Conservation (phyloP, 1,140 invertebrate species). For the Drosophila willistoni region DNA sequence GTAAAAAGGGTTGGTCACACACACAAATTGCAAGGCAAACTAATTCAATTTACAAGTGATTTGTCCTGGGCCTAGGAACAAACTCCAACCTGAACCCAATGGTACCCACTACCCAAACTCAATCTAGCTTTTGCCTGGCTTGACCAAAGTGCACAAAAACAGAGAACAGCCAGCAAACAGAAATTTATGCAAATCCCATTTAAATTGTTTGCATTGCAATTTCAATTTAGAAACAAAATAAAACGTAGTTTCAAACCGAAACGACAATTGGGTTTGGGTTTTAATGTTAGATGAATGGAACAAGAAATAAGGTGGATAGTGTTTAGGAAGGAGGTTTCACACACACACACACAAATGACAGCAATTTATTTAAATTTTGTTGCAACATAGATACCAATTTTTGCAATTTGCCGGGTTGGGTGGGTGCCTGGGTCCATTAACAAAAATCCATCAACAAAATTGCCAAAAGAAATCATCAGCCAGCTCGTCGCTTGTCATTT, state of each 20-base stretch:
- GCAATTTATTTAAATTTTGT: conserved; percentile 78
- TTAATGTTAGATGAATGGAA: neutral
- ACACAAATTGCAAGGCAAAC: conserved; percentile 50
- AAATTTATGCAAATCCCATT: conserved; percentile 82
- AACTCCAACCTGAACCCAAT: conserved; percentile 39
- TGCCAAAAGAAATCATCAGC: conserved; percentile 68
- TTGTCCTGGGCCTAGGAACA: conserved; percentile 66
- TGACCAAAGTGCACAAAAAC: conserved; percentile 60
- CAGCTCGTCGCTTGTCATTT: conserved; percentile 65
- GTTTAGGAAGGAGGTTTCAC: neutral
- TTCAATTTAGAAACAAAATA: conserved; percentile 82
- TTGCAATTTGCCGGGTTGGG: conserved; percentile 36
- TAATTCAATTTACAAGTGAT: conserved; percentile 82
- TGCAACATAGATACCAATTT: conserved; percentile 54
- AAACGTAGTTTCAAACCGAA: conserved; percentile 43
- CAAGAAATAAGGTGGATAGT: neutral
- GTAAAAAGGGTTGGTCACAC: too few species aligned
- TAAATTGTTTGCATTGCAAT: conserved; percentile 82
- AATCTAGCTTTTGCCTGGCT: conserved; percentile 24
- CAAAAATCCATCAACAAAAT: conserved; percentile 76
- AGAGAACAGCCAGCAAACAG: neutral
- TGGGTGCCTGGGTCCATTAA: conserved; percentile 63
- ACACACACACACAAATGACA: conserved; percentile 55
- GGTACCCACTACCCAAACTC: neutral
- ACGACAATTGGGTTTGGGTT: conserved; percentile 15